Evolutionary conservation across 2,797 vertebrate genomes (phyloP).

Genomic region (Kryptopterus vitreolus): DNA sequence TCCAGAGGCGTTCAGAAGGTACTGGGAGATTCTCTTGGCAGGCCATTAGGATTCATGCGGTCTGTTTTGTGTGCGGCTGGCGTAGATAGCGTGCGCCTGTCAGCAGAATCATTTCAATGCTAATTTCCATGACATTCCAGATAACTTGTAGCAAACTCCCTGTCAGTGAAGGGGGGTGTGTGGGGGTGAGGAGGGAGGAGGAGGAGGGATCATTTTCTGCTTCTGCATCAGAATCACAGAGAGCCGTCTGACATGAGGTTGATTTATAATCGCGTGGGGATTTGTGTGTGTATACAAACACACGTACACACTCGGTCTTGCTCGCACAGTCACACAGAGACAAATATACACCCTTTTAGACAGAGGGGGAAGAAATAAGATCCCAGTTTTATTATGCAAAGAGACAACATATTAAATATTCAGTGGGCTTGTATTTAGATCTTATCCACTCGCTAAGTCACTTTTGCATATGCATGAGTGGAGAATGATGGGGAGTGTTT

Average conservation of each 20-base stretch:
- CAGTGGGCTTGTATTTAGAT: slow-evolving; percentile 39
- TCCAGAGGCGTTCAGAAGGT: slow-evolving; percentile 45
- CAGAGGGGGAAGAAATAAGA: slow-evolving; percentile 30
- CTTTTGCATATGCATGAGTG: slow-evolving; percentile 43
- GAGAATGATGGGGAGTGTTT: background rate
- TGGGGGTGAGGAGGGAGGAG: slow-evolving; percentile 6
- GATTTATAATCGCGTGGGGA: slow-evolving; percentile 50
- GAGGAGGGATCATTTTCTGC: slow-evolving; percentile 43
- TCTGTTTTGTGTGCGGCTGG: slow-evolving; percentile 48
- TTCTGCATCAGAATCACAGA: slow-evolving; percentile 53
- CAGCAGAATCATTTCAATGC: slow-evolving; percentile 60
- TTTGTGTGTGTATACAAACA: slow-evolving; percentile 29
- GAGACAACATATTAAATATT: slow-evolving; percentile 42
- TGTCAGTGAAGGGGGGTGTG: slow-evolving; percentile 36
- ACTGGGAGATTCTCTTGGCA: slow-evolving; percentile 50
- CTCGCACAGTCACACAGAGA: slow-evolving; percentile 18
- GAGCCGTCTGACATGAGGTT: slow-evolving; percentile 42
- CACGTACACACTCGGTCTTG: slow-evolving; percentile 31
- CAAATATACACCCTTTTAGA: slow-evolving; percentile 30
- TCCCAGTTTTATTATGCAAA: slow-evolving; percentile 38
- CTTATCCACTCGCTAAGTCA: slow-evolving; percentile 30
- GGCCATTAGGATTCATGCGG: slow-evolving; percentile 53
- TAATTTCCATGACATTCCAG: slow-evolving; percentile 55
- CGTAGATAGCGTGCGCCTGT: slow-evolving; percentile 52
- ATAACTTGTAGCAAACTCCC: slow-evolving; percentile 57